Base-by-base conservation (phyloP, 1,140 invertebrate species). In the Oedothorax gibbosus region DNA sequence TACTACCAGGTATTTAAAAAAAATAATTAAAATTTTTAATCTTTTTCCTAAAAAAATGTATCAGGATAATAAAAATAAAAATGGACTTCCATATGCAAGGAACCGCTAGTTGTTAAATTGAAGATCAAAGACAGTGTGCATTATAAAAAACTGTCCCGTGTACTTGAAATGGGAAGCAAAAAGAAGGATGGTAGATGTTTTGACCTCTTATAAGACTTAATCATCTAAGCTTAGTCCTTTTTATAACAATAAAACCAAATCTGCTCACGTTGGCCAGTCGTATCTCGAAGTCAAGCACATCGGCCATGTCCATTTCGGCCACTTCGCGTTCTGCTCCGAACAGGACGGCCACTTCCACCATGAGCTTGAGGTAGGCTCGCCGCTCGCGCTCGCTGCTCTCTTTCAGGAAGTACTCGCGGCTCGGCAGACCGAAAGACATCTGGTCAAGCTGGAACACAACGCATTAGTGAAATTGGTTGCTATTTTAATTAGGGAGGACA, bases 221-320 rank as follows among this genome's bases (percentile, higher is more conserved):
- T n/a, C n/a, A 35, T 35, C 35, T 11, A 8, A 60, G n/a, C n/a
- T 60, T 14, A 60, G n/a, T 60, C 9, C 57, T 5, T 60, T 14
- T 60, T 11, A 6, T 6, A 12, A 60, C 12, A 60, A 60, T 60
- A 60, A n/a, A 12, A n/a, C n/a, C 0, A n/a, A 15, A 11, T 53
- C 6, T 18, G 62, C 64, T 90, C 90, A 95, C 94, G 89, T 93
- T 93, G 3, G 95, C 94, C 53, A 96, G 89, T 85, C 93, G 91
- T 7, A 92, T 95, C 92, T 98, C 97, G 88, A 98, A 97, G 21
- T 92, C 89, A 35, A 98, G 93, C 6, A 98, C 91, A 85, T 96
- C 93, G 7, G 93, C 91, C 7, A 95, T 95, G 81, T 94, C 93
- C 18, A 88, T 88, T 64, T 91, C 90, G 0, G 95, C 94, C 53